Percentiles rank a stretch among this genome's conserved stretches.
Conservation (phyloP, 2,888 invertebrate genomes). For the Julus scanicus region DNA sequence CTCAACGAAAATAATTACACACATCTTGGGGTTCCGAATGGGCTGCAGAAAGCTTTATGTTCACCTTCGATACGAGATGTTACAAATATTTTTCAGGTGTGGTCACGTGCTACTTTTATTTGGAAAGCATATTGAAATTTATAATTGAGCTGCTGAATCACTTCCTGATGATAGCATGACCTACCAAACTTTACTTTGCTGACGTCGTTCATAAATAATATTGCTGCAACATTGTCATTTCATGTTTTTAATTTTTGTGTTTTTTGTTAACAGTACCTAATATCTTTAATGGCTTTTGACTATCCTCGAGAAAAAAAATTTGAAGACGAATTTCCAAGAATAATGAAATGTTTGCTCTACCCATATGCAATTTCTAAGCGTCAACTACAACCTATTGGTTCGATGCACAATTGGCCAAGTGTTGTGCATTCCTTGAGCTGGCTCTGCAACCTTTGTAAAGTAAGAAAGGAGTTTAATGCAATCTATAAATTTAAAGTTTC, state of each 20-base stretch:
- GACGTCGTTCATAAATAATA: too few species aligned
- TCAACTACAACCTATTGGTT: conserved; percentile 41
- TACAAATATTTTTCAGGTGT: not conserved
- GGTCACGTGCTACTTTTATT: not conserved
- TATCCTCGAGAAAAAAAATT: conserved; percentile 28
- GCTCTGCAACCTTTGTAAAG: conserved; percentile 3
- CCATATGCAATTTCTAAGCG: conserved; percentile 15
- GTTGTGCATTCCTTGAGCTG: conserved; percentile 33
- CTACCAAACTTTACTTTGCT: too few species aligned
- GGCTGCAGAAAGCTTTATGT: not conserved
- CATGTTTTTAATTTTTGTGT: not conserved
- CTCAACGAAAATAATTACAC: not conserved
- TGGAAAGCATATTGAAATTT: too few species aligned
- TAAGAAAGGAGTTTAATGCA: not conserved
- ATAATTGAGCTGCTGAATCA: not conserved
- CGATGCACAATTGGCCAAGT: conserved; percentile 49
- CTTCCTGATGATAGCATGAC: too few species aligned
- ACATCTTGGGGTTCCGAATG: not conserved
- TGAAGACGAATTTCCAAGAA: conserved; percentile 24
- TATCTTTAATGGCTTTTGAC: not conserved
- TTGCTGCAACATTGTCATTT: not conserved
- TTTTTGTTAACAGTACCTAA: not conserved
- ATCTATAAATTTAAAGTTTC: not conserved
- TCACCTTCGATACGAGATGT: conserved; percentile 22
- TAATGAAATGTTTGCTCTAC: conserved; percentile 16